Conservation (phyloP, 2,797 vertebrate genomes). For the Pipistrellus kuhlii region DNA sequence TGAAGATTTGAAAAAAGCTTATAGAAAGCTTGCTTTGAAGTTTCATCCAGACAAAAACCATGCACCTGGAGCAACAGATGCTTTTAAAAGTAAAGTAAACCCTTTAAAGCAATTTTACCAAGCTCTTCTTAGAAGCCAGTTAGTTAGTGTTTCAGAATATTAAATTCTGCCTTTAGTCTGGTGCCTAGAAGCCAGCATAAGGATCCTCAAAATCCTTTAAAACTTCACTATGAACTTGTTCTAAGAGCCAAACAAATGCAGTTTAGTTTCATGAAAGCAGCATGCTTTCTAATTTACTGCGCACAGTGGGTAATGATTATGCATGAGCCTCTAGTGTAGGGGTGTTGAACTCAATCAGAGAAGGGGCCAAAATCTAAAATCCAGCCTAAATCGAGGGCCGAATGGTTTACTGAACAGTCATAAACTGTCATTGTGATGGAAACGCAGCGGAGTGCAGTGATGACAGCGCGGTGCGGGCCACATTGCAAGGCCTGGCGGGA, state of each 20-base stretch:
- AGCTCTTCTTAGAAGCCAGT: constrained; percentile 49
- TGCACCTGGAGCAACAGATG: constrained; percentile 97
- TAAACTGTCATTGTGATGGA: too few species aligned
- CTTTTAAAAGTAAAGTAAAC: constrained; percentile 96
- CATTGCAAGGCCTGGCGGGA: too few species aligned
- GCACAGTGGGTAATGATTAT: background rate
- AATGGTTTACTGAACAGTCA: too few species aligned
- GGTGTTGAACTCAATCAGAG: too few species aligned
- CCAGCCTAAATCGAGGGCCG: too few species aligned
- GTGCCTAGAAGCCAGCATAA: constrained; percentile 29
- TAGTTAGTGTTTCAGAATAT: constrained; percentile 40
- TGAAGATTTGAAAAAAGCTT: constrained; percentile 98
- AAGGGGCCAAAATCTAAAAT: too few species aligned
- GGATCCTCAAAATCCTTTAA: background rate
- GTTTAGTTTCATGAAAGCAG: background rate
- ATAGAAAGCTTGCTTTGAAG: constrained; percentile 97
- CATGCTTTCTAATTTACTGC: constrained; percentile 16
- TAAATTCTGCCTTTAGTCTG: constrained; percentile 39
- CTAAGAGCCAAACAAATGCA: background rate
- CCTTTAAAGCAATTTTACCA: constrained; percentile 57
- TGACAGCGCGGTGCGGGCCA: too few species aligned
- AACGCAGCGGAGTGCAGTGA: too few species aligned
- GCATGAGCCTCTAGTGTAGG: background rate
- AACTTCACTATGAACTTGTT: background rate
- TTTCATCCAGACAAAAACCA: constrained; percentile 99